Percentiles rank a stretch among this genome's conserved stretches.
Evolutionary conservation across 2,888 invertebrate species (phyloP).

Genomic region (Clostera curtula): DNA sequence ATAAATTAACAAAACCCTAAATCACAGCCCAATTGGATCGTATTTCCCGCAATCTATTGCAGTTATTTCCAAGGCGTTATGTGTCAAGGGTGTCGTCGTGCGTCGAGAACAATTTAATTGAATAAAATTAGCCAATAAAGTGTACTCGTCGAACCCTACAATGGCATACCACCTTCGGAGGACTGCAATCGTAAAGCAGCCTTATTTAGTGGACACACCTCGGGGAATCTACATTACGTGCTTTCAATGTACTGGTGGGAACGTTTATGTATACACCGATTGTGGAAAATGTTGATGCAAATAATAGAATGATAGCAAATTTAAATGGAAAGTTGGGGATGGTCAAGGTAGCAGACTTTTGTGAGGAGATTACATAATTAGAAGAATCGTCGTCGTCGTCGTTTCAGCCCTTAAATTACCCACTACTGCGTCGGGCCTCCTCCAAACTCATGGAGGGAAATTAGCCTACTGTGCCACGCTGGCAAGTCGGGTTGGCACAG

Average conservation of each 20-base stretch:
- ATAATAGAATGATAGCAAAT: too few species aligned
- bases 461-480: too few species aligned
- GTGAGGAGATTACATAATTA: too few species aligned
- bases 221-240: slow-evolving; percentile 61
- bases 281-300: too few species aligned
- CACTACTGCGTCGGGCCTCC: too few species aligned
- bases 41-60: slow-evolving; percentile 56
- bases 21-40: slow-evolving; percentile 30
- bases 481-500: too few species aligned
- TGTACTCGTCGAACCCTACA: slow-evolving; percentile 58
- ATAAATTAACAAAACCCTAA: too few species aligned
- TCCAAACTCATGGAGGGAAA: too few species aligned
- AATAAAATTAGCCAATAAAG: slow-evolving; percentile 74
- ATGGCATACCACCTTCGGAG: slow-evolving; percentile 61
- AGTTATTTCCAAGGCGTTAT: slow-evolving; percentile 62
- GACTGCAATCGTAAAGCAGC: slow-evolving; percentile 49
- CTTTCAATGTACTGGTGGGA: slow-evolving; percentile 42
- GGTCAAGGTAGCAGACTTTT: too few species aligned
- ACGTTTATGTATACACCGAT: slow-evolving; percentile 40
- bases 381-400: too few species aligned
- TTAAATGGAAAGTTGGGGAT: too few species aligned
- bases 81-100: slow-evolving; percentile 33
- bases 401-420: too few species aligned
- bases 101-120: slow-evolving; percentile 68
- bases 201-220: slow-evolving; percentile 56